Evolutionary conservation across 2,113 vertebrate genomes (phyloP), one percentile per base, ranked within the genome.

Genomic region (Oncorhynchus clarkii): DNA sequence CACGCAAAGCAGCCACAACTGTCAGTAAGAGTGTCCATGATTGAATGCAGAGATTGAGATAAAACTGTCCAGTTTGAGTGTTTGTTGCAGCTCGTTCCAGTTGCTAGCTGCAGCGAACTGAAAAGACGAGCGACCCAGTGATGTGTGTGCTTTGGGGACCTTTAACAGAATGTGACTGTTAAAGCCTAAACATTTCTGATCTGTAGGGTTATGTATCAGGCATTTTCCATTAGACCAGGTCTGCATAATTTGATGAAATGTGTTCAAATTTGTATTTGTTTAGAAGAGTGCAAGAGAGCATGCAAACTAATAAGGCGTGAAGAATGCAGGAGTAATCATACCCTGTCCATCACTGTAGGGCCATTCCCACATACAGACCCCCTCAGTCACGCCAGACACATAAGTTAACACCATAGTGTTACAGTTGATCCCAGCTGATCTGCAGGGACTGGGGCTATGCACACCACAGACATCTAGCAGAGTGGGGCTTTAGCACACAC

Each of bases 331-430:
- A n/a, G 51, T 62, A 22, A 22, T n/a, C 59, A 62, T 62, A 22
- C 6, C 59, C 59, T 22, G n/a, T 8, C 59, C n/a, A 22, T 62
- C n/a, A n/a, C 7, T 22, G 59, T n/a, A n/a, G 18, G 59, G n/a
- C 59, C 59, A 22, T 62, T 62, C 59, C 59, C 59, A 16, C n/a
- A 24, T 62, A 13, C n/a, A 22, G 59, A 22, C 59, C 59, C 1
- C 6, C 59, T 22, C 59, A 9, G 2, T 62, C 59, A n/a, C n/a
- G n/a, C 59, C 59, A 62, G 59, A 62, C 64, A 29, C 82, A 68
- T 77, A 79, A 54, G 48, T 80, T 85, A 82, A 78, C 80, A 80
- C 80, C 60, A 54, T 20, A 31, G 75, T 39, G 49, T 75, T 71
- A 60, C 29, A 34, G 13, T 16, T 70, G 60, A 48, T 76, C 71